Base-by-base conservation (phyloP, 2,113 vertebrate genomes). In the Xiphophorus hellerii region DNA sequence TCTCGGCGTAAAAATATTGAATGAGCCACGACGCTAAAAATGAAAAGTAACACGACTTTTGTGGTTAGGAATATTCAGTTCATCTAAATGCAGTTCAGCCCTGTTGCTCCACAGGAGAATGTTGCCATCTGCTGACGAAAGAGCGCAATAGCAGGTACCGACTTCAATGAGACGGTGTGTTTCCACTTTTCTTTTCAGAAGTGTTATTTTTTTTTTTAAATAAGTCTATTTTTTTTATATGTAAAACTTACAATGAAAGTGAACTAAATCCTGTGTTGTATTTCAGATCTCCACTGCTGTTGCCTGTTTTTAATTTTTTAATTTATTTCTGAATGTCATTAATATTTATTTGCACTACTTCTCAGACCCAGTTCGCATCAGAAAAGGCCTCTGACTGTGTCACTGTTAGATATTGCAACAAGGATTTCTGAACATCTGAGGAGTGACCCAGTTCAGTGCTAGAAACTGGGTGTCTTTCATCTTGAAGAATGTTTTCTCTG, bases 61-160 rank as follows among this genome's bases (percentile, higher is more conserved):
- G 31, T 88, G 72, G 88, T 86, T 84, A 80, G 82, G 77, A 79
- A 84, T 74, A 66, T 71, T 89, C 84, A 73, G 74, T 90, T 89
- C 80, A 73, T 37, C 66, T 66, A 74, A 82, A 30, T 81, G 75
- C 62, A 71, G 78, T 79, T 20, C 71, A 75, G 91, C 84, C 66
- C 63, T 72, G 4, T 7, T 0, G 27, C 76, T 71, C 11, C 9
- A 70, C 77, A 83, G 77, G 76, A 88, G 54, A 77, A 86, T 28
- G 74, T 35, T 20, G 80, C 90, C 93, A 89, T 78, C 94, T 94
- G 87, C 88, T 93, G 93, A 88, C 62, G 0, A 31, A 68, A 72
- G 62, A 22, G 5, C 1, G 25, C 31, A 74, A 79, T 3, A 7
- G 15, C 51, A 58, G 51, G 51, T 11, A 2, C 7, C 5, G 6